These are phyloP conservation scores for Taenaris catops DNA, from an alignment of 2,888 invertebrate genomes.

Conservation along the genomic window DNA sequence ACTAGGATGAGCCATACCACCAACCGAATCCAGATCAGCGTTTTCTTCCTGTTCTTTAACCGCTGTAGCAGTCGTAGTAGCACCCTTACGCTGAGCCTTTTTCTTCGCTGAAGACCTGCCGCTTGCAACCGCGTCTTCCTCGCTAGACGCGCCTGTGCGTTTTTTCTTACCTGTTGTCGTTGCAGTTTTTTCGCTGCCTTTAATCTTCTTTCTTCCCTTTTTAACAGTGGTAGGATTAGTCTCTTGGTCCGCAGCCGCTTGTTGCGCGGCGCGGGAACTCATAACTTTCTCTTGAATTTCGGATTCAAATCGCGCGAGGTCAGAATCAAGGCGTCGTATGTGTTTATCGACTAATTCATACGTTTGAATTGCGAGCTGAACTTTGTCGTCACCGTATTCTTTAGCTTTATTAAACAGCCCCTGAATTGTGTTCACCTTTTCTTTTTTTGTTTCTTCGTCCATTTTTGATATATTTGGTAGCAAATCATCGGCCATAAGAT, in stretches of 20 bases:
- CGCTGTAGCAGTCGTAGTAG: conserved; percentile 49
- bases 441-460: conserved; percentile 88
- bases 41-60: conserved; percentile 65
- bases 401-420: conserved; percentile 95
- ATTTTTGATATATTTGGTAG: conserved; percentile 85
- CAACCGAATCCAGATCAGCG: conserved; percentile 71
- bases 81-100: conserved; percentile 60
- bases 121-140: conserved; percentile 59
- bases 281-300: conserved; percentile 97
- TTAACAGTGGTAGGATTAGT: conserved; percentile 59
- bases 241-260: conserved; percentile 68
- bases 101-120: conserved; percentile 66
- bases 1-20: conserved; percentile 88
- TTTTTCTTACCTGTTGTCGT: conserved; percentile 71
- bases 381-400: conserved; percentile 98
- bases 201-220: conserved; percentile 70
- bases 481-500: conserved; percentile 91
- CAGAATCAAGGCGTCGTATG: conserved; percentile 96
- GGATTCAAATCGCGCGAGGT: conserved; percentile 97
- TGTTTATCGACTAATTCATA: conserved; percentile 99
- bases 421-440: conserved; percentile 91
- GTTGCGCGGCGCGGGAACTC: conserved; percentile 83
- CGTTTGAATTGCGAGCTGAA: conserved; percentile 97
- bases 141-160: conserved; percentile 75
- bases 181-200: conserved; percentile 57